Base-by-base conservation (phyloP, 2,888 invertebrate genomes). In the Lepidonotus clava region DNA sequence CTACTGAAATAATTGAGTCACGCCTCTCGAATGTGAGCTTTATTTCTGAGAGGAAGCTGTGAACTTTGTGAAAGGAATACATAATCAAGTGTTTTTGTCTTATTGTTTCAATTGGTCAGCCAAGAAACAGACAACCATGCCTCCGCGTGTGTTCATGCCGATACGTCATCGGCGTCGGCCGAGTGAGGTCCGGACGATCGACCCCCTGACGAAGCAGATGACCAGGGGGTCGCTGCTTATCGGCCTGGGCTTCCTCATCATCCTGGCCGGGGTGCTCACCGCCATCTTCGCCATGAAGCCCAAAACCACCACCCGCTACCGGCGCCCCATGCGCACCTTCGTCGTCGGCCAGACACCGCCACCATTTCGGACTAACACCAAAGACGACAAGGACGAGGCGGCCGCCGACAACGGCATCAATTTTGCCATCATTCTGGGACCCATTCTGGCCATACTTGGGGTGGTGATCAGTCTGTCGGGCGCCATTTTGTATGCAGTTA, bases 231-330 rank as follows among this genome's bases (percentile, higher is more conserved):
- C 80, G 1, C 80, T 80, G 41, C 80, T 80, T 14, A 80, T 80
- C 21, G 80, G 80, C 1, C 41, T 80, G 14, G 80, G 80, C 28
- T 80, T 80, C 28, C 46, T 80, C 28, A 14, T 40, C 41, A 80
- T 80, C 41, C 80, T 80, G n/a, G 80, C 46, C 6, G 80, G 80
- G 11, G 80, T 80, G 8, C 80, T 80, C 14, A 46, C 46, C 28
- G 46, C 41, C 11, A 80, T 80, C 51, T 80, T 80, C 28, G 80
- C 80, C 28, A 80, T 80, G 80, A 80, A 80, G 32, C 80, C 80
- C 46, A 80, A 80, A 24, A 46, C 80, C 0, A 46, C 80, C 5
- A 28, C 32, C 8, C 46, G 46, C 41, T 46, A 46, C 80, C n/a
- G 66, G 14, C 80, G 80, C 8, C 80, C 80, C 14, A 41, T 80